These are phyloP conservation scores for Megalurothrips usitatus DNA, from an alignment of 2,888 invertebrate species.

Conservation along the genomic window DNA sequence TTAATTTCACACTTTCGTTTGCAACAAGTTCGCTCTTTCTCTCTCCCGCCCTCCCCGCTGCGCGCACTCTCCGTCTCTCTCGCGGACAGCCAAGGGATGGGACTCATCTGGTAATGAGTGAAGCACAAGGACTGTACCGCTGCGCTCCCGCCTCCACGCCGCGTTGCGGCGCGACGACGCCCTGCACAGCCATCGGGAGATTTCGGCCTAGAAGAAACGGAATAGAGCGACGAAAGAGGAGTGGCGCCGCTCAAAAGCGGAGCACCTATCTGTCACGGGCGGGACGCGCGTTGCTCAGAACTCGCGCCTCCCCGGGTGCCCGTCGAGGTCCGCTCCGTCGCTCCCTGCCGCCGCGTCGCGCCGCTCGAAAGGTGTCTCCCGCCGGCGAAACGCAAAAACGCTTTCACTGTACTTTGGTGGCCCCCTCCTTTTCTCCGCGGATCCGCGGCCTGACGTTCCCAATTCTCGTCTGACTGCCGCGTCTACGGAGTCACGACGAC, in stretches of 20 bases:
- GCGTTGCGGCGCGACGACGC: too few species aligned
- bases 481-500: too few species aligned
- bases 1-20: conserved; percentile 25
- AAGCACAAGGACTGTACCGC: neutral
- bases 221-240: neutral
- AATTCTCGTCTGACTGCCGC: too few species aligned
- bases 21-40: neutral
- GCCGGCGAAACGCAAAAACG: neutral
- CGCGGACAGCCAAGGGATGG: neutral
- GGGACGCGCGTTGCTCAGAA: neutral
- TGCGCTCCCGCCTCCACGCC: too few species aligned
- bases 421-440: too few species aligned
- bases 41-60: too few species aligned
- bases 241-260: neutral
- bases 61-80: neutral
- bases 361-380: neutral
- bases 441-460: too few species aligned
- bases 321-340: neutral
- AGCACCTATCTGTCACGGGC: neutral
- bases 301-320: neutral
- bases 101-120: conserved; percentile 19
- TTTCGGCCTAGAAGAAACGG: neutral
- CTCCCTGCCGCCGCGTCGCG: neutral
- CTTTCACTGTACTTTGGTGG: neutral
- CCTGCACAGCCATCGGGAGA: too few species aligned